These are phyloP conservation scores for Atopsyche davidsoni DNA, from an alignment of 1,140 invertebrate genomes.

Conservation along the genomic window DNA sequence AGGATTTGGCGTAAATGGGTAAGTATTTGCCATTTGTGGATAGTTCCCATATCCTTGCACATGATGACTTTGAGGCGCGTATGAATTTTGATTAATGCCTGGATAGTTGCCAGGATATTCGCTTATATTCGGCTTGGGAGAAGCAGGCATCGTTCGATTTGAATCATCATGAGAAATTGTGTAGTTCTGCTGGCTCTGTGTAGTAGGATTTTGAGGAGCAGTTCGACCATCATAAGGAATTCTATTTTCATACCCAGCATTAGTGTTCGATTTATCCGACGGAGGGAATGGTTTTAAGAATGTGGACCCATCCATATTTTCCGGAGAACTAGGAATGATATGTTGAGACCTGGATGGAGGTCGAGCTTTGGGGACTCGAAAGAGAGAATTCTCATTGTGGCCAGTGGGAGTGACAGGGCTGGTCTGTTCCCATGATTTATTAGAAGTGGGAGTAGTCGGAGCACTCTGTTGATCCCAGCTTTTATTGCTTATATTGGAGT, in stretches of 20 bases:
- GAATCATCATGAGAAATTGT: conserved; percentile 43
- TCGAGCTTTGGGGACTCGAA: conserved; percentile 59
- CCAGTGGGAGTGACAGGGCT: conserved; percentile 18
- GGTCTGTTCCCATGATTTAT: conserved; percentile 26
- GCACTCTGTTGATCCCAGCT: conserved; percentile 25
- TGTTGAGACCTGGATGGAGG: conserved; percentile 55
- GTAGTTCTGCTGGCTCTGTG: conserved; percentile 37
- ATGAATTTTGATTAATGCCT: conserved; percentile 38
- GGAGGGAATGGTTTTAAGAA: conserved; percentile 52
- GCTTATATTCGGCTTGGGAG: conserved; percentile 34
- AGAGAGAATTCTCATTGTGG: conserved; percentile 51
- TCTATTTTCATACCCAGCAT: conserved; percentile 41
- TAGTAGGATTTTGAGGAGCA: conserved; percentile 31
- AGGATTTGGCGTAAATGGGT: conserved; percentile 43
- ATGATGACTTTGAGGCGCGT: conserved; percentile 36
- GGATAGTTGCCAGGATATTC: conserved; percentile 43
- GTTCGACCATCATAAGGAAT: conserved; percentile 40
- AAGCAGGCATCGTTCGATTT: conserved; percentile 33
- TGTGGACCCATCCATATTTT: conserved; percentile 43
- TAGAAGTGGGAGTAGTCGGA: conserved; percentile 21
- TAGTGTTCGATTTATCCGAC: conserved; percentile 38
- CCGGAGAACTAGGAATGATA: conserved; percentile 35
- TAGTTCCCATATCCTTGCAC: conserved; percentile 47
- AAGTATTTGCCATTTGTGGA: conserved; percentile 44
- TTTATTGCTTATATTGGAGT: conserved; percentile 20